These are phyloP conservation scores for Empis stercorea DNA, from an alignment of 2,888 invertebrate species.

Conservation along the genomic window DNA sequence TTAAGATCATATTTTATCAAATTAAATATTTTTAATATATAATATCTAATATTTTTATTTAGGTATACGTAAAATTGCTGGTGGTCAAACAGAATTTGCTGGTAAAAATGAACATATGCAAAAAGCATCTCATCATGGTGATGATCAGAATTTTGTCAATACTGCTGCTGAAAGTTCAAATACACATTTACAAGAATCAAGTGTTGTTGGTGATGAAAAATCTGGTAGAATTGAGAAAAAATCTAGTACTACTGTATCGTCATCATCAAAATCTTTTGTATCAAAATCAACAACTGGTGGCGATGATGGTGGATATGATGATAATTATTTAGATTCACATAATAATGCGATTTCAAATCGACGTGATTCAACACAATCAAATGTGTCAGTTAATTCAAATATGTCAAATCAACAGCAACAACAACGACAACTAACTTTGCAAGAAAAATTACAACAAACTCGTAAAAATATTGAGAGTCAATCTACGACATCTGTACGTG, in stretches of 20 bases:
- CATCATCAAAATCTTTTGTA: constrained; percentile 27
- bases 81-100: constrained; percentile 50
- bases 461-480: constrained; percentile 1
- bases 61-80: constrained; percentile 49
- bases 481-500: constrained; percentile 13
- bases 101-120: constrained; percentile 49
- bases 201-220: constrained; percentile 39
- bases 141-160: constrained; percentile 41
- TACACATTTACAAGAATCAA: constrained; percentile 39
- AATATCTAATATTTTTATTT: constrained; percentile 22
- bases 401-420: constrained; percentile 11
- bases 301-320: constrained; percentile 19
- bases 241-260: constrained; percentile 29
- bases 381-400: neutral
- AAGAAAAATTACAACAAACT: constrained; percentile 27
- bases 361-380: neutral
- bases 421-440: constrained; percentile 25
- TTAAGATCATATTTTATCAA: too few species aligned
- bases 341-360: constrained; percentile 4
- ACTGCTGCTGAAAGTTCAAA: constrained; percentile 38
- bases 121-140: constrained; percentile 41
- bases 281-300: constrained; percentile 25
- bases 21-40: neutral
- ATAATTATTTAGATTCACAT: neutral
- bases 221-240: constrained; percentile 35